Evolutionary conservation across 2,797 vertebrate genomes (phyloP).

Genomic region (Alcedo atthis): DNA sequence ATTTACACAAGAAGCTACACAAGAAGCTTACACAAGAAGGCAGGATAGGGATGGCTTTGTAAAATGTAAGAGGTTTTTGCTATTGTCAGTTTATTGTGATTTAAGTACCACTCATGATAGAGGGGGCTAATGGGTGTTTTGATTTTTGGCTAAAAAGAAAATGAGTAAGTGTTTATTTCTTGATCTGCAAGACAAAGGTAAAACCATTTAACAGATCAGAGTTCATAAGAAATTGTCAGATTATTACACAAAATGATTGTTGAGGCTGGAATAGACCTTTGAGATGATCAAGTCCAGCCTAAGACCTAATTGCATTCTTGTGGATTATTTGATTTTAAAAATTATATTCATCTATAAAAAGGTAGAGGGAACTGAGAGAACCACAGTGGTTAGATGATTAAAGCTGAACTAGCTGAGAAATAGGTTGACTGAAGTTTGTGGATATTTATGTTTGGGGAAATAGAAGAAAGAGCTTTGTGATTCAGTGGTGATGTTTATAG

Average conservation of each 20-base stretch:
- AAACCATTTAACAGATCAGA: background rate
- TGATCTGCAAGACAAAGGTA: background rate
- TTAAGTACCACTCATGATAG: background rate
- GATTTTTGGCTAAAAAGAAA: background rate
- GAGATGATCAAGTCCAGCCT: too few relatives aligned
- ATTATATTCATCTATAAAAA: background rate
- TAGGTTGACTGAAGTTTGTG: background rate
- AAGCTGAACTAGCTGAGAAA: background rate
- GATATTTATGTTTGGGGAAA: background rate
- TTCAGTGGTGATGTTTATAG: background rate
- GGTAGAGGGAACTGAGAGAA: background rate
- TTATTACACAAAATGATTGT: background rate
- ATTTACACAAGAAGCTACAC: conserved; percentile 42
- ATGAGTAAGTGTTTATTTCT: background rate
- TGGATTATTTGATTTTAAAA: background rate
- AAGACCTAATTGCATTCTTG: background rate
- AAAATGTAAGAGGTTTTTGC: background rate
- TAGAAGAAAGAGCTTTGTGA: background rate
- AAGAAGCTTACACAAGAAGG: conserved; percentile 51
- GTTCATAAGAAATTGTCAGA: background rate
- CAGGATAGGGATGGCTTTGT: background rate
- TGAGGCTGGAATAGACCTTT: too few relatives aligned
- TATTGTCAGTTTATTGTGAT: background rate
- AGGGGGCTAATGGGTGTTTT: background rate
- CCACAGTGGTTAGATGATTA: background rate